phyloP scores from a whole-genome alignment of 2,888 invertebrate genomes.

The Melipona bicolor region DNA sequence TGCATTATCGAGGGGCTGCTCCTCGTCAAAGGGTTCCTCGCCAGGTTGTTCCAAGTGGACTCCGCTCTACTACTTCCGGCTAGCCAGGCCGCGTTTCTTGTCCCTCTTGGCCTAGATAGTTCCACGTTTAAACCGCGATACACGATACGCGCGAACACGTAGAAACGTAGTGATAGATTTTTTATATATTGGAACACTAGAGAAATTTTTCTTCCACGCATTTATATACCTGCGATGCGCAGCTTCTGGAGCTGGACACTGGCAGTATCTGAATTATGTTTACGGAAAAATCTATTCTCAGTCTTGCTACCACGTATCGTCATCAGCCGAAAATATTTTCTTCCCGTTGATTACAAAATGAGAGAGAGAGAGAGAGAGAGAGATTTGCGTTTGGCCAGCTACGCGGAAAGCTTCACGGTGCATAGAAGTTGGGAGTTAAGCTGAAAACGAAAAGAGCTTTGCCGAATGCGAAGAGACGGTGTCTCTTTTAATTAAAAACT shows the following conservation, averaged over 20 bases:
- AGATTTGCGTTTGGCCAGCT: conserved; percentile 3
- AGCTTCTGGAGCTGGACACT: too few species aligned
- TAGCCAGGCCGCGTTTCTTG: conserved; percentile 33
- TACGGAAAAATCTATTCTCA: too few species aligned
- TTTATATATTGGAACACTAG: too few species aligned
- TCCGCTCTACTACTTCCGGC: background rate
- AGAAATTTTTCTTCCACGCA: too few species aligned
- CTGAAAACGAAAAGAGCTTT: conserved; percentile 22
- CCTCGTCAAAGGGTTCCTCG: conserved; percentile 39
- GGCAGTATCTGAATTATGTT: too few species aligned
- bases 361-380: too few species aligned
- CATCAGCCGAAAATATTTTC: conserved; percentile 39
- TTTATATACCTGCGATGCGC: too few species aligned
- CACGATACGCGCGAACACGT: too few species aligned
- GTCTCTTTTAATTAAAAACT: conserved; percentile 73
- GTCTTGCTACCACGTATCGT: background rate
- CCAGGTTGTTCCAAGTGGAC: conserved; percentile 16
- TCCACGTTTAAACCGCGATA: background rate
- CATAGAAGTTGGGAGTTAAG: conserved; percentile 43
- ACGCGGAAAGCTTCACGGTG: background rate
- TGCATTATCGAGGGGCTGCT: conserved; percentile 45
- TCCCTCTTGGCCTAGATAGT: conserved; percentile 34
- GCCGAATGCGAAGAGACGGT: conserved; percentile 14
- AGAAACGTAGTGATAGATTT: too few species aligned
- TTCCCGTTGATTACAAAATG: conserved; percentile 47